Base-by-base conservation (phyloP, 2,797 vertebrate genomes). In the Scomberomorus guttatus region DNA sequence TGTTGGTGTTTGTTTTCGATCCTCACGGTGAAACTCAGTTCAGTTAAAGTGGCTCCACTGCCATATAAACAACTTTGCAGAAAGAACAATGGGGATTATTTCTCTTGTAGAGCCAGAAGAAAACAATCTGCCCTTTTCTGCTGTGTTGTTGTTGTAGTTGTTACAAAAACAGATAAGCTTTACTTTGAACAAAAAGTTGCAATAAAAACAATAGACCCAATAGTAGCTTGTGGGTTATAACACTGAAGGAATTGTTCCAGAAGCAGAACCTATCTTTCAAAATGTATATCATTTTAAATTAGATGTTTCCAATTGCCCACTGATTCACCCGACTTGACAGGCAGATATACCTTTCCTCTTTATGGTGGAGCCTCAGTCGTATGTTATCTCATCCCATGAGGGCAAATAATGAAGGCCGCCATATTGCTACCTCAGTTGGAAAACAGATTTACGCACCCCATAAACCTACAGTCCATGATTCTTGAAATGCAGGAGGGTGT, bases 391-490 rank as follows among this genome's bases (percentile, higher is more conserved):
- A 54, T 67, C 46, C 50, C 34, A 58, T 52, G 50, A 58, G 42
- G 57, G 25, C 37, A 20, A 68, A 73, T 63, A 67, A 63, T 50
- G 29, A 79, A 32, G 55, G 67, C 27, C 57, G 55, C 62, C 66
- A 52, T 66, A 66, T 58, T n/a, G 68, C 32, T 2, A 1, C 6
- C n/a, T 54, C 42, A 6, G 63, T 4, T 54, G 42, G 60, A 60
- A 18, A 50, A 57, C 39, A 72, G 39, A 81, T 80, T 81, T 27
- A 70, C 14, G 14, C 12, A 1, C 50, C 58, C 51, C 29, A 72
- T 79, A 70, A 81, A 86, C 44, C 1, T 5, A 29, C 52, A 12
- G n/a, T 57, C 29, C 51, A 14, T 20, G 68, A 77, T 51, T 79
- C 55, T 27, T 50, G 14, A 77, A 61, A 42, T 37, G 54, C 37